phyloP scores from a whole-genome alignment of 2,888 invertebrate genomes.

The Nebria salina region DNA sequence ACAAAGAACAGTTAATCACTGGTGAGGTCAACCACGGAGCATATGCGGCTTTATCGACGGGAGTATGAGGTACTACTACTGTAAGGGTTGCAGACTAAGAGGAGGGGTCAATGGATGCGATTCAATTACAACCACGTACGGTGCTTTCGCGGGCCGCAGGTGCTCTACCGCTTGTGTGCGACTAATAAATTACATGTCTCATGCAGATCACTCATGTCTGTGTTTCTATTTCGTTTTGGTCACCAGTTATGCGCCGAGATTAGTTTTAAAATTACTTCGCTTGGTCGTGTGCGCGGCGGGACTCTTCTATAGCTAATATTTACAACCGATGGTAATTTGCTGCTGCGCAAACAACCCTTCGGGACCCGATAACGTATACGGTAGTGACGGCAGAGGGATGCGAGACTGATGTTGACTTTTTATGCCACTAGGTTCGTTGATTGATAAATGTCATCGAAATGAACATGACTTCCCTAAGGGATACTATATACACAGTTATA shows the following conservation, averaged over 20 bases:
- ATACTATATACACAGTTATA: not conserved
- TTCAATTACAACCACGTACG: slow-evolving; percentile 40
- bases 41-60: slow-evolving; percentile 20
- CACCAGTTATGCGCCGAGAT: slow-evolving; percentile 23
- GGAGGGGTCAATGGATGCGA: slow-evolving; percentile 18
- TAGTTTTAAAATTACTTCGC: slow-evolving; percentile 43
- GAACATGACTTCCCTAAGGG: slow-evolving; percentile 32
- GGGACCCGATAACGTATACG: slow-evolving; percentile 16
- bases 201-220: slow-evolving; percentile 31
- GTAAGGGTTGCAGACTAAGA: slow-evolving; percentile 10
- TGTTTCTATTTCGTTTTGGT: not conserved
- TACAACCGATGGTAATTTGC: slow-evolving; percentile 35
- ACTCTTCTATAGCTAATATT: slow-evolving; percentile 28
- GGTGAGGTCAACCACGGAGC: slow-evolving; percentile 31
- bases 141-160: slow-evolving; percentile 13
- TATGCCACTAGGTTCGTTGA: slow-evolving; percentile 18
- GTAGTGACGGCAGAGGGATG: not conserved
- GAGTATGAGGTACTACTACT: not conserved
- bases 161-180: slow-evolving; percentile 25
- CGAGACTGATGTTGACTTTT: slow-evolving; percentile 22
- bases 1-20: slow-evolving; percentile 38
- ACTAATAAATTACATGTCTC: slow-evolving; percentile 44
- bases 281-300: not conserved
- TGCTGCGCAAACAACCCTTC: slow-evolving; percentile 32
- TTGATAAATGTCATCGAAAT: slow-evolving; percentile 44